Evolutionary conservation across 2,113 vertebrate species (phyloP).

Genomic region (Anoplopoma fimbria): DNA sequence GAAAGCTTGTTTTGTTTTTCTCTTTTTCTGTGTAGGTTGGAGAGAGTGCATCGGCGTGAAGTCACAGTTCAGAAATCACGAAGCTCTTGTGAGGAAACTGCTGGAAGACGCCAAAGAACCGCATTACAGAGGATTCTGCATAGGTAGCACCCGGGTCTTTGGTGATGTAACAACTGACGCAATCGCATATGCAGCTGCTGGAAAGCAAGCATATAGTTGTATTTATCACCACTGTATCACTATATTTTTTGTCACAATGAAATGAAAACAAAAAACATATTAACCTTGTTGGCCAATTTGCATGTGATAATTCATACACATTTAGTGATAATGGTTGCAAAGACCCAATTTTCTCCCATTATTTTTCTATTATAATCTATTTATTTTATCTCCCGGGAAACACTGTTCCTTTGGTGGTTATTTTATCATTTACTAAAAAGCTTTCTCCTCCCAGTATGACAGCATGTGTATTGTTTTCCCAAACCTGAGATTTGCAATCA

Average conservation of each 20-base stretch:
- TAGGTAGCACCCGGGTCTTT: conserved; percentile 64
- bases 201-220: neutral
- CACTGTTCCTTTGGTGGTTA: too few species aligned
- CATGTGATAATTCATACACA: neutral
- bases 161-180: neutral
- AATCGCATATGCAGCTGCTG: neutral
- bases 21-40: conserved; percentile 77
- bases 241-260: neutral
- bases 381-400: neutral
- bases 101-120: conserved; percentile 80
- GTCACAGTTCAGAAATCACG: conserved; percentile 72
- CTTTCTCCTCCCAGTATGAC: neutral
- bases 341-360: neutral
- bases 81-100: conserved; percentile 73
- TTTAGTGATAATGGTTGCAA: neutral
- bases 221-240: neutral
- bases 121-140: conserved; percentile 75
- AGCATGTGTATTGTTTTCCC: too few species aligned
- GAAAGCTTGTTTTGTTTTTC: conserved; percentile 10
- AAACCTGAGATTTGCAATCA: neutral
- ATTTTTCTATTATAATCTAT: too few species aligned
- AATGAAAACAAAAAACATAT: neutral
- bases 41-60: conserved; percentile 79
- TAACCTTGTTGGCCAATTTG: neutral
- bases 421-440: neutral